Base-by-base conservation (phyloP, 2,888 invertebrate genomes). In the Dynastes tityus region DNA sequence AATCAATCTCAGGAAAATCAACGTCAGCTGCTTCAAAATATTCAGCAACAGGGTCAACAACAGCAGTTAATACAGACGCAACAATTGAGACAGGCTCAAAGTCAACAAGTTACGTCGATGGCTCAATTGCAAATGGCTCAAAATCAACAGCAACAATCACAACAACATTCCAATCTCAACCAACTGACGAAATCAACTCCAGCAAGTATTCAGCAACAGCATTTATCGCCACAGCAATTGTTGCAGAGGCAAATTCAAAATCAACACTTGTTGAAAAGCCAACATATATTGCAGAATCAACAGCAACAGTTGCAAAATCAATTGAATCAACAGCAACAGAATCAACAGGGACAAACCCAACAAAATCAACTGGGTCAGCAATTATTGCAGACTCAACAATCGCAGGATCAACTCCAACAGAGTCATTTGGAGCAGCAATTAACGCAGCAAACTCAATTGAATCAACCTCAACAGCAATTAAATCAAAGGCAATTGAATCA, bases 201-300 rank as follows among this genome's bases (percentile, higher is more conserved):
- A n/a, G 6, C 55, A 32, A 29, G 70, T 27, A 49, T 79, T 37
- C 79, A 81, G 55, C 65, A 77, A 51, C 77, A 80, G 68, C 73
- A 78, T 40, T 58, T 64, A 32, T 80, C 82, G 61, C 81, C 80
- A 53, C 71, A 78, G 63, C 71, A 77, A n/a, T 11, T 76, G 22
- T 73, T 78, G 64, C 78, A 76, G 27, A n/a, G 76, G 22, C 55
- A 58, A 58, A 22, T 58, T 22, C 55, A 58, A 16, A 58, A 58
- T 5, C 55, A 58, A 22, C 55, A 58, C 22, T 22, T 58, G 22
- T 22, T 58, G 55, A 58, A 58, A 22, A 58, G 55, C 22, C 55
- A 84, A 73, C 89, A 89, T 80, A 88, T 89, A 80, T 88, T 88
- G 82, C 89, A 89, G 77, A 88, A 88, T 68, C 87, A 86, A 80